Evolutionary conservation across 2,888 invertebrate species (phyloP).

Genomic region (Perdita meconis): DNA sequence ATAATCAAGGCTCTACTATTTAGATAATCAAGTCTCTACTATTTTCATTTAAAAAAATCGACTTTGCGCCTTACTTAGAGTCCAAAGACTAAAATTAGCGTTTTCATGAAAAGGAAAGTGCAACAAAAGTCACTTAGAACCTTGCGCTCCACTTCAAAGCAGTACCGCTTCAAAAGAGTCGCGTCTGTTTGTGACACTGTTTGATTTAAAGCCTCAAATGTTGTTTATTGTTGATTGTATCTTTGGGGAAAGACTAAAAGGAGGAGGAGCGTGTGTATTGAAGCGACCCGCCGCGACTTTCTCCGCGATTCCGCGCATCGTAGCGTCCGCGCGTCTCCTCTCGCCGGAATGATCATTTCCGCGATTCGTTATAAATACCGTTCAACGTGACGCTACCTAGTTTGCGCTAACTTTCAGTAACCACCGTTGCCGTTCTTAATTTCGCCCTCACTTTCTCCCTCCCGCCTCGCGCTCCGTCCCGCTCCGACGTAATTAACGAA

Average conservation of each 20-base stretch:
- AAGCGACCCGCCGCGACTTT: conserved; percentile 49
- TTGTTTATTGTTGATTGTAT: not conserved
- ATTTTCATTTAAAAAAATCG: no score
- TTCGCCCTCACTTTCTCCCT: conserved; percentile 31
- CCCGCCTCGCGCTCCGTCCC: conserved; percentile 6
- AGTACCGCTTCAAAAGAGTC: no score
- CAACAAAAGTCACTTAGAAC: no score
- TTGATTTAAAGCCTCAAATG: no score
- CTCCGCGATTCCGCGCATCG: conserved; percentile 58
- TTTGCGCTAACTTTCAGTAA: conserved; percentile 53
- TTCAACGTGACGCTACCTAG: conserved; percentile 40
- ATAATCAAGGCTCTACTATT: no score
- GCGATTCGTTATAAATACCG: conserved; percentile 60
- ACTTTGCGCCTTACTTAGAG: no score
- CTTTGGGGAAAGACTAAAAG: conserved; percentile 7
- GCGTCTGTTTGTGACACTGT: no score
- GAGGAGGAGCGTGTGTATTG: not conserved
- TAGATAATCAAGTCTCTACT: no score
- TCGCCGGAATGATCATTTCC: conserved; percentile 62
- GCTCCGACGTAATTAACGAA: conserved; percentile 44
- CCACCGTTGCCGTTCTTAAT: conserved; percentile 48
- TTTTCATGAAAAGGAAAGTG: no score
- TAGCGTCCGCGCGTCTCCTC: conserved; percentile 44
- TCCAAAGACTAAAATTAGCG: no score
- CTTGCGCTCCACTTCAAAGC: no score